A percentile compares a stretch with the other conserved stretches of the same genome.
phyloP scores from a whole-genome alignment of 1,140 invertebrate species.

The Drosophila carrolli region DNA sequence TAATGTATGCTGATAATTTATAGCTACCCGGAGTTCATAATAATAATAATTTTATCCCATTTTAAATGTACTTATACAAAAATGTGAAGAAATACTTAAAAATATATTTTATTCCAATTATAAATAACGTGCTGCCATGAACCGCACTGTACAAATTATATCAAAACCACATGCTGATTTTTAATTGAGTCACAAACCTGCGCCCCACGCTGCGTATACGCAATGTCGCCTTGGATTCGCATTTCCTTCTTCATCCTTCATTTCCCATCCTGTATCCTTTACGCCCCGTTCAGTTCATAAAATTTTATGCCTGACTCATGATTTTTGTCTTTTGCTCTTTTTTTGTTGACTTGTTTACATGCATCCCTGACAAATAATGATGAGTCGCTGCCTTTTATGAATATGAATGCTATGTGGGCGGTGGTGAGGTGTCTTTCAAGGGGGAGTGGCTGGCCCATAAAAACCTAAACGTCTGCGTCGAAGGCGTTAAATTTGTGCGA shows the following conservation, averaged over 20 bases:
- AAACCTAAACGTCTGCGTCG: conserved; percentile 62
- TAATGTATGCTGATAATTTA: no score
- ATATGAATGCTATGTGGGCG: conserved; percentile 59
- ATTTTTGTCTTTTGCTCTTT: conserved; percentile 52
- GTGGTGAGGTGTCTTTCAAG: neutral
- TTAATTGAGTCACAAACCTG: conserved; percentile 71
- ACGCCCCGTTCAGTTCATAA: conserved; percentile 61
- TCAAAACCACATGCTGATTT: conserved; percentile 46
- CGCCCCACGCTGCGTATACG: conserved; percentile 53
- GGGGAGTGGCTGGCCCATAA: conserved; percentile 41
- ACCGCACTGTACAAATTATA: conserved; percentile 23
- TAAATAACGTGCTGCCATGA: neutral
- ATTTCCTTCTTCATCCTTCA: conserved; percentile 12
- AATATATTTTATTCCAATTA: neutral
- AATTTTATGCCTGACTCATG: conserved; percentile 75
- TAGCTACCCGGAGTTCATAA: no score
- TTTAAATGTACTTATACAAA: no score
- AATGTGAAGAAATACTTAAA: neutral
- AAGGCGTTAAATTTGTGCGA: conserved; percentile 67
- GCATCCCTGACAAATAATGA: conserved; percentile 66
- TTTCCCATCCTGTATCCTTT: neutral
- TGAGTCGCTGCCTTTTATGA: conserved; percentile 72
- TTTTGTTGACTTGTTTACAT: conserved; percentile 79
- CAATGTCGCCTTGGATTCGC: conserved; percentile 27
- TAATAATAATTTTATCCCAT: no score